Evolutionary conservation across 2,888 invertebrate genomes (phyloP).

Genomic region (Seira ritae): DNA sequence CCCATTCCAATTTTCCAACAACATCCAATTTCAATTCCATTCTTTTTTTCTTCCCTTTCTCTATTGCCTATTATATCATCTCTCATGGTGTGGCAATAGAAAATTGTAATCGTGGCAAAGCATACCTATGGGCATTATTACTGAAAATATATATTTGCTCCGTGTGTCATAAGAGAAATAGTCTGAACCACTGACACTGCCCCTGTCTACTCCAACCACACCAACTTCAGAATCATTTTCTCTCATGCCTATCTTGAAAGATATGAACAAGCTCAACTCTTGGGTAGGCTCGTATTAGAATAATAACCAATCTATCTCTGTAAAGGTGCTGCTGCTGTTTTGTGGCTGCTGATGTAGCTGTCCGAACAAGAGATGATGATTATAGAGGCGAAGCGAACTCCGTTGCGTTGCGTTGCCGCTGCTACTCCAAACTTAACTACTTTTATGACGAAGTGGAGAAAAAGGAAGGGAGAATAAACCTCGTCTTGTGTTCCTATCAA

Average conservation of each 20-base stretch:
- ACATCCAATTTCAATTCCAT: slow-evolving; percentile 67
- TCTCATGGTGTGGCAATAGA: slow-evolving; percentile 57
- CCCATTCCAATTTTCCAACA: slow-evolving; percentile 66
- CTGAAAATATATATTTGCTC: slow-evolving; percentile 46
- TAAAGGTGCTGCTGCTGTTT: slow-evolving; percentile 15
- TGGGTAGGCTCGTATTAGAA: neutral
- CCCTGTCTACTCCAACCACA: neutral
- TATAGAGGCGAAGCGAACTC: slow-evolving; percentile 13
- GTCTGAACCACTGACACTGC: neutral
- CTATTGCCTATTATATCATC: slow-evolving; percentile 61
- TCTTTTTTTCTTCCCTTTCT: slow-evolving; percentile 48
- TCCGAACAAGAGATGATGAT: slow-evolving; percentile 18
- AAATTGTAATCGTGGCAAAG: slow-evolving; percentile 64
- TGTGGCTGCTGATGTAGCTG: neutral
- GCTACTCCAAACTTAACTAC: slow-evolving; percentile 50
- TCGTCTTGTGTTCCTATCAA: slow-evolving; percentile 40
- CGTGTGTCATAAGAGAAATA: neutral
- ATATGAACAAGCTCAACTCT: neutral
- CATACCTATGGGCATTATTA: slow-evolving; percentile 67
- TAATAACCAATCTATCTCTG: slow-evolving; percentile 7
- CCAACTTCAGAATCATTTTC: neutral
- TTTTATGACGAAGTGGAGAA: slow-evolving; percentile 53
- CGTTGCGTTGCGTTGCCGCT: slow-evolving; percentile 22
- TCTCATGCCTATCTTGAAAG: neutral
- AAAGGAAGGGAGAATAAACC: slow-evolving; percentile 40